Percentiles rank a stretch among this genome's conserved stretches.
Evolutionary conservation across 2,888 invertebrate species (phyloP).

Genomic region (Parochlus steinenii): DNA sequence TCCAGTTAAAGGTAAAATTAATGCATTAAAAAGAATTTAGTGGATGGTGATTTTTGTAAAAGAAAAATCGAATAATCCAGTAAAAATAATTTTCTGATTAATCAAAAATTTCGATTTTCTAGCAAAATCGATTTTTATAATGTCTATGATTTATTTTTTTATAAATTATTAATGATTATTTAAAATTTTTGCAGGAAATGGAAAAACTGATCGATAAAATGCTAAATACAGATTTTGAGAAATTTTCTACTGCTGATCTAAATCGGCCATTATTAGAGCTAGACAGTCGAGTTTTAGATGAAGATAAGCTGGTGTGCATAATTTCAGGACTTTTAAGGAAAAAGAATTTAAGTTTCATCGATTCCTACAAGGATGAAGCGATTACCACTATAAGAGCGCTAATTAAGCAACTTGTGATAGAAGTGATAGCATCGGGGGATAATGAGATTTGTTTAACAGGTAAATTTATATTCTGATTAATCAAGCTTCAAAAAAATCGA

Average conservation of each 20-base stretch:
- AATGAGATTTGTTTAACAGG: slow-evolving; percentile 37
- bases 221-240: slow-evolving; percentile 87
- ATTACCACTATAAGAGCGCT: slow-evolving; percentile 75
- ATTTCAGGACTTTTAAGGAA: slow-evolving; percentile 80
- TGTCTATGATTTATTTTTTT: no score
- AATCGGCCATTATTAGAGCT: slow-evolving; percentile 54
- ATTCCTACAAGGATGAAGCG: slow-evolving; percentile 74
- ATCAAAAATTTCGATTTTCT: no score
- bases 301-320: slow-evolving; percentile 75
- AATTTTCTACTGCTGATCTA: slow-evolving; percentile 79
- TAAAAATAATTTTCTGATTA: no score
- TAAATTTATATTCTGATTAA: slow-evolving; percentile 26
- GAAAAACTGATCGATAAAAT: slow-evolving; percentile 91
- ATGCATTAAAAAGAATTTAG: no score
- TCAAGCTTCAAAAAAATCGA: slow-evolving; percentile 9
- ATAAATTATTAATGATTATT: no score
- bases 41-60: no score
- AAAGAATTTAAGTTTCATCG: slow-evolving; percentile 76
- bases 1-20: slow-evolving; percentile 87
- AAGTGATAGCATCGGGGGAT: slow-evolving; percentile 43
- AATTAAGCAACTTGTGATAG: slow-evolving; percentile 77
- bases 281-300: slow-evolving; percentile 46
- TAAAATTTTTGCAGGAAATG: no score
- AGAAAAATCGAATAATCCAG: no score
- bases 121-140: no score